A percentile compares a stretch with the other conserved stretches of the same genome.
Conservation (phyloP, 2,113 vertebrate genomes). For the Rostratula benghalensis region DNA sequence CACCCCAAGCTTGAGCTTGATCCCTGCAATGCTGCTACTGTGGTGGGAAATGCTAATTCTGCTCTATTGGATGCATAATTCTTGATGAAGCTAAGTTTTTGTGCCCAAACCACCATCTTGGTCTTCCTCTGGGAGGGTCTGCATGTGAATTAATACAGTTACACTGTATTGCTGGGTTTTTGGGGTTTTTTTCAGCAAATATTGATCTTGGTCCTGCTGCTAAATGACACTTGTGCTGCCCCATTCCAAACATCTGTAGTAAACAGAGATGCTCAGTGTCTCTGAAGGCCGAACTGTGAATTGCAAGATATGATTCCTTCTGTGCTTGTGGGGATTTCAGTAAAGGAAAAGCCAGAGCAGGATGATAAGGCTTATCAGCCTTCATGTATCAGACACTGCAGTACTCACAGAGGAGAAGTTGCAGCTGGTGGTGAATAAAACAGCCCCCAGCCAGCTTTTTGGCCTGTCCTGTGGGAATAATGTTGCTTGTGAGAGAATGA, state of each 20-base stretch:
- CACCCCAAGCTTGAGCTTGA: neutral
- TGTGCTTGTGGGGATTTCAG: neutral
- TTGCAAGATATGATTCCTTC: neutral
- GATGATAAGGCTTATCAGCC: neutral
- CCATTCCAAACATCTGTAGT: accelerated
- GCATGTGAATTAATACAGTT: neutral
- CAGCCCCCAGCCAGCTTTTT: neutral
- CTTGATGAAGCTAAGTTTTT: neutral
- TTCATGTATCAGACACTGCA: neutral
- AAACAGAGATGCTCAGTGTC: neutral
- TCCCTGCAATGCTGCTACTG: neutral
- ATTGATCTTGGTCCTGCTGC: neutral
- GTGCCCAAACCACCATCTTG: accelerated
- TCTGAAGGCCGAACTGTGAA: neutral
- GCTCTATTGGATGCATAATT: accelerated
- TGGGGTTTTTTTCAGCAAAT: neutral
- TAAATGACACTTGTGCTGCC: neutral
- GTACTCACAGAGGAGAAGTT: neutral
- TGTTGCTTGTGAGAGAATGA: neutral
- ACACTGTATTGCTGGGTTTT: neutral
- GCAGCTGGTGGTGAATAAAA: neutral
- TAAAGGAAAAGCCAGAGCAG: neutral
- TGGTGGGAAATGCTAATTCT: neutral
- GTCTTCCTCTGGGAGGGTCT: neutral
- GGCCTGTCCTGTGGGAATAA: accelerated